These are phyloP conservation scores for Cylindroiulus punctatus DNA, from an alignment of 2,888 invertebrate genomes.

Conservation along the genomic window DNA sequence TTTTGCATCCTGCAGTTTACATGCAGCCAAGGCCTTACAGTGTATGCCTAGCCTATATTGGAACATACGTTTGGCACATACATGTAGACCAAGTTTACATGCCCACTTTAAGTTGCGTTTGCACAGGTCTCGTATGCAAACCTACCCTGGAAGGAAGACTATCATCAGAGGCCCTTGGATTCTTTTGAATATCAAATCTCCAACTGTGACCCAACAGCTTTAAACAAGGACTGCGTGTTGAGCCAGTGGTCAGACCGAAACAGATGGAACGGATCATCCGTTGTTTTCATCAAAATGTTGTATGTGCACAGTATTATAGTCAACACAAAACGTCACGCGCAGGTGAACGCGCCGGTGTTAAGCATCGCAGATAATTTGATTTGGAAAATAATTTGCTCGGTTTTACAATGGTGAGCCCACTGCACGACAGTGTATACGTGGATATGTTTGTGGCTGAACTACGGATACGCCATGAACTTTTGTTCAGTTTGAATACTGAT, in stretches of 20 bases:
- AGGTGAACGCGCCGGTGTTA: background rate
- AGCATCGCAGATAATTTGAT: background rate
- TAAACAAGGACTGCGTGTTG: too few species aligned
- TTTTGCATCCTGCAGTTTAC: too few species aligned
- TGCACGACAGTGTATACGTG: background rate
- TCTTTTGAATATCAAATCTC: too few species aligned
- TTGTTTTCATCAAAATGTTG: background rate
- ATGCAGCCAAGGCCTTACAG: too few species aligned
- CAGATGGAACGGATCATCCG: background rate
- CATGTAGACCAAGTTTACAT: too few species aligned
- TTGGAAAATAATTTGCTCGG: background rate
- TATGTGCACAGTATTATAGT: background rate
- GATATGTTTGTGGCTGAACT: background rate
- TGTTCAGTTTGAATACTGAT: background rate
- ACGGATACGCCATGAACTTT: background rate
- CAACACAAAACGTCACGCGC: background rate
- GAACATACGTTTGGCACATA: too few species aligned
- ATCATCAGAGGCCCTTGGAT: too few species aligned
- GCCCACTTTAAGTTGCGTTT: too few species aligned
- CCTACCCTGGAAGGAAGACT: too few species aligned
- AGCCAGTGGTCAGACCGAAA: background rate
- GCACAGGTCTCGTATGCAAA: too few species aligned
- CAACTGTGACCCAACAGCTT: too few species aligned
- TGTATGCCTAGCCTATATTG: too few species aligned
- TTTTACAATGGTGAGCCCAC: background rate